These are phyloP conservation scores for Pseudolaguvia tuberculata DNA, from an alignment of 2,113 vertebrate genomes.

Conservation along the genomic window DNA sequence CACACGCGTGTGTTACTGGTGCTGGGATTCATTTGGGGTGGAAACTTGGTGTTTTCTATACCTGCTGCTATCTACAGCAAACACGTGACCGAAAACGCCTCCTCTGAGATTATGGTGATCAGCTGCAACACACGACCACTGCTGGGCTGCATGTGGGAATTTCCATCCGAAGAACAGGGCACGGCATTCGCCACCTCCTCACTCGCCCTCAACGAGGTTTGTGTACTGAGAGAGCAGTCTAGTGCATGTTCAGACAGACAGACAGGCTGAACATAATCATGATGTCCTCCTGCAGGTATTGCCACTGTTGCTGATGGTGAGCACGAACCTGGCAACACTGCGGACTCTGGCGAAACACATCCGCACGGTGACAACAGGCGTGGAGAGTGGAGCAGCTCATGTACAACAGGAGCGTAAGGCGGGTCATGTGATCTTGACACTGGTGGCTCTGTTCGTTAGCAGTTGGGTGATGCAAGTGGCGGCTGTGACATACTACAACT, in stretches of 20 bases:
- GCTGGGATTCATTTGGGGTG: slow-evolving; percentile 64
- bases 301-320: slow-evolving; percentile 69
- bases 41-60: slow-evolving; percentile 64
- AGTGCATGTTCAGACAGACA: background rate
- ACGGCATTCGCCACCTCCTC: slow-evolving; percentile 64
- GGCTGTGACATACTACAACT: slow-evolving; percentile 73
- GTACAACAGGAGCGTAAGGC: slow-evolving; percentile 67
- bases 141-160: slow-evolving; percentile 73
- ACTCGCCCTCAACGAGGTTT: slow-evolving; percentile 65
- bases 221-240: background rate
- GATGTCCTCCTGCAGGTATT: slow-evolving; percentile 38
- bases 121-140: slow-evolving; percentile 73
- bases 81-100: slow-evolving; percentile 61
- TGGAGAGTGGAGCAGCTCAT: slow-evolving; percentile 40
- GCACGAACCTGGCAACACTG: slow-evolving; percentile 65
- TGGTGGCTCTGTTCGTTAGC: slow-evolving; percentile 68
- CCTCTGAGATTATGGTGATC: slow-evolving; percentile 72
- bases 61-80: slow-evolving; percentile 65
- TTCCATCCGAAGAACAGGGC: slow-evolving; percentile 61
- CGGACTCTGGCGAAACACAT: slow-evolving; percentile 67
- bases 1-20: slow-evolving; percentile 54
- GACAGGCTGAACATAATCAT: background rate
- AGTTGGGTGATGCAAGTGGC: slow-evolving; percentile 73
- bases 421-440: slow-evolving; percentile 66
- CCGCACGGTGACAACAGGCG: slow-evolving; percentile 53